Evolutionary conservation across 2,888 invertebrate species (phyloP).

Genomic region (Cacoxenus indagator): DNA sequence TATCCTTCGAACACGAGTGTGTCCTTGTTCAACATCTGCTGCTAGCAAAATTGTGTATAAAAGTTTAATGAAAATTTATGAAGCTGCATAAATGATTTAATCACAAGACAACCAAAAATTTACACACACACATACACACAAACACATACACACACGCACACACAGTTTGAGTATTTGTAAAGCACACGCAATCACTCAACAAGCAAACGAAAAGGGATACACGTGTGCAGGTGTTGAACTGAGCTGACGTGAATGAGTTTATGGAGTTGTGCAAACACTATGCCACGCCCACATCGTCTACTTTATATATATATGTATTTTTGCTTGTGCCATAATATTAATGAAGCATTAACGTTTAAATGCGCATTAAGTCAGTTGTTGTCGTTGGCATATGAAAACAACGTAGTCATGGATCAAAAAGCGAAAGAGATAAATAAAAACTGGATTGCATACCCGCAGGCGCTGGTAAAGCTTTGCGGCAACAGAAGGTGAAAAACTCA

Average conservation of each 20-base stretch:
- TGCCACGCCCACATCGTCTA: conserved; percentile 29
- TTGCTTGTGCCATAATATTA: conserved; percentile 39
- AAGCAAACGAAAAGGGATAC: conserved; percentile 28
- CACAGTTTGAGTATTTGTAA: not conserved
- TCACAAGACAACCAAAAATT: conserved; percentile 39
- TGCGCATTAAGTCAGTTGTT: conserved; percentile 12
- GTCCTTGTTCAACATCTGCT: not conserved
- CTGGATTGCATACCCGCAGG: conserved; percentile 17
- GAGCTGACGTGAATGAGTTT: not conserved
- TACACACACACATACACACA: conserved; percentile 30
- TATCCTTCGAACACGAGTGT: not conserved
- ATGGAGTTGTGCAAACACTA: not conserved
- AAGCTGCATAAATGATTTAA: conserved; percentile 63
- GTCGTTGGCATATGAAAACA: not conserved
- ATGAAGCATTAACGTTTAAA: conserved; percentile 49
- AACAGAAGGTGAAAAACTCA: not conserved
- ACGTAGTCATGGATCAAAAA: not conserved
- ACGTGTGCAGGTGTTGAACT: conserved; percentile 2
- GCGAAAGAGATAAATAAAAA: conserved; percentile 20
- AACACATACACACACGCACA: not conserved
- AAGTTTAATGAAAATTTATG: conserved; percentile 64
- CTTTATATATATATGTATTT: conserved; percentile 45
- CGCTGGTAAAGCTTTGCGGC: not conserved
- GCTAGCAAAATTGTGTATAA: conserved; percentile 49
- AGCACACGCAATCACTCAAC: not conserved